These are phyloP conservation scores for Pammene aurita DNA, from an alignment of 2,888 invertebrate genomes.

Conservation along the genomic window DNA sequence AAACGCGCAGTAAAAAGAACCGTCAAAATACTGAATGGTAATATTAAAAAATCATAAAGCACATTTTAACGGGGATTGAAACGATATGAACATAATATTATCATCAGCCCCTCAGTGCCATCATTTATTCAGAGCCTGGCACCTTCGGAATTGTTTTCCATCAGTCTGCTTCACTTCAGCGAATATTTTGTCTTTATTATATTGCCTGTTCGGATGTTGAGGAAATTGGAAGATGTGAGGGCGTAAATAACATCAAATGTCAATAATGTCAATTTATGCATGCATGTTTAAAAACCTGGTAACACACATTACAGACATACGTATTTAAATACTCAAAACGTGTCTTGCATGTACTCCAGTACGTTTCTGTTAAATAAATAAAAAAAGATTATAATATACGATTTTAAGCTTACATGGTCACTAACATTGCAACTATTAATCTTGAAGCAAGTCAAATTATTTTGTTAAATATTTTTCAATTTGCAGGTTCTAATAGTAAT, in stretches of 20 bases:
- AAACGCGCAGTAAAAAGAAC: background rate
- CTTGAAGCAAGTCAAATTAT: too few relatives aligned
- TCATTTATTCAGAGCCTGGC: conserved; percentile 25
- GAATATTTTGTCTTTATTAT: conserved; percentile 64
- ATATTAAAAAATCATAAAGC: conserved; percentile 3
- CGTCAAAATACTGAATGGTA: background rate
- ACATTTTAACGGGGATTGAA: conserved; percentile 6
- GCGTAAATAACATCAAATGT: background rate
- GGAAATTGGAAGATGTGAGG: background rate
- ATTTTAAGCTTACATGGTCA: too few relatives aligned
- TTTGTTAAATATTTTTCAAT: too few relatives aligned
- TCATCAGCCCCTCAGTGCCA: conserved; percentile 10
- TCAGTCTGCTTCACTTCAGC: conserved; percentile 47
- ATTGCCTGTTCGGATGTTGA: conserved; percentile 55
- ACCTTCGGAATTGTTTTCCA: conserved; percentile 47
- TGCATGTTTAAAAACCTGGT: too few relatives aligned
- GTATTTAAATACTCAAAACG: too few relatives aligned
- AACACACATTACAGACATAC: too few relatives aligned
- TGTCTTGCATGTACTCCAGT: too few relatives aligned
- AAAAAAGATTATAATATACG: too few relatives aligned
- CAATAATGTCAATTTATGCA: too few relatives aligned
- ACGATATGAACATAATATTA: conserved; percentile 13
- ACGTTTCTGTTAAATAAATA: too few relatives aligned
- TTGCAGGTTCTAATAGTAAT: too few relatives aligned
- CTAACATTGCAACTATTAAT: too few relatives aligned